phyloP scores from a whole-genome alignment of 1,140 invertebrate species.

The Lepidurus couesii region DNA sequence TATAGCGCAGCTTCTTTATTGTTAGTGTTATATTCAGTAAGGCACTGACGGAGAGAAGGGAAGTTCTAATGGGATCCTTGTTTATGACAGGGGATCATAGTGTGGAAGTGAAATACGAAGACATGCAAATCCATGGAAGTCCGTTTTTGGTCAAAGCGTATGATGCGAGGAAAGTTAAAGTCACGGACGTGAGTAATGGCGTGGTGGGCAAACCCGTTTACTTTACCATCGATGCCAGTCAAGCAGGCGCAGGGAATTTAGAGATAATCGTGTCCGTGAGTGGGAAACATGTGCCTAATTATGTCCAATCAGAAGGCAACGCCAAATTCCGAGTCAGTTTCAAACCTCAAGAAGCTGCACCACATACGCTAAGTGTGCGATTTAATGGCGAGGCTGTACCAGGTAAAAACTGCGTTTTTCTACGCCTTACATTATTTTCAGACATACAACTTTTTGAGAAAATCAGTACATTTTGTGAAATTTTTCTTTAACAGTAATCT shows the following conservation, averaged over 20 bases:
- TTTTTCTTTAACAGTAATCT: too few relatives aligned
- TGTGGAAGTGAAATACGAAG: slow-evolving; percentile 77
- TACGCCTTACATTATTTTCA: too few relatives aligned
- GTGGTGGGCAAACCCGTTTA: slow-evolving; percentile 85
- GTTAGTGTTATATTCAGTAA: background rate
- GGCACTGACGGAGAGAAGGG: background rate
- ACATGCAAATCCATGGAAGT: slow-evolving; percentile 81
- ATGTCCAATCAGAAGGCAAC: slow-evolving; percentile 95
- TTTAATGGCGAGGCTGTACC: slow-evolving; percentile 95
- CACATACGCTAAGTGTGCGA: slow-evolving; percentile 81
- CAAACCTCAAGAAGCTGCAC: slow-evolving; percentile 84
- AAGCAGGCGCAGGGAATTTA: slow-evolving; percentile 86
- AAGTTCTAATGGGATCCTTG: slow-evolving; percentile 25
- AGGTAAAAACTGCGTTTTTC: slow-evolving; percentile 46
- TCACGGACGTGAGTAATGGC: slow-evolving; percentile 83
- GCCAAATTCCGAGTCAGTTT: slow-evolving; percentile 94
- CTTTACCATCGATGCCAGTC: slow-evolving; percentile 78
- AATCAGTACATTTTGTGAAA: too few relatives aligned
- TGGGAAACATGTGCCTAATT: slow-evolving; percentile 95
- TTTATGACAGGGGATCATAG: slow-evolving; percentile 68
- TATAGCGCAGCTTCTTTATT: slow-evolving; percentile 35
- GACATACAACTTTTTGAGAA: too few relatives aligned
- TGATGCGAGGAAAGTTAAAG: slow-evolving; percentile 81
- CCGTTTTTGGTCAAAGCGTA: slow-evolving; percentile 94
- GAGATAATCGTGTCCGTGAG: slow-evolving; percentile 98